Percentiles rank a stretch among this genome's conserved stretches.
Evolutionary conservation across 2,888 invertebrate genomes (phyloP).

Genomic region (Gortyna flavago): DNA sequence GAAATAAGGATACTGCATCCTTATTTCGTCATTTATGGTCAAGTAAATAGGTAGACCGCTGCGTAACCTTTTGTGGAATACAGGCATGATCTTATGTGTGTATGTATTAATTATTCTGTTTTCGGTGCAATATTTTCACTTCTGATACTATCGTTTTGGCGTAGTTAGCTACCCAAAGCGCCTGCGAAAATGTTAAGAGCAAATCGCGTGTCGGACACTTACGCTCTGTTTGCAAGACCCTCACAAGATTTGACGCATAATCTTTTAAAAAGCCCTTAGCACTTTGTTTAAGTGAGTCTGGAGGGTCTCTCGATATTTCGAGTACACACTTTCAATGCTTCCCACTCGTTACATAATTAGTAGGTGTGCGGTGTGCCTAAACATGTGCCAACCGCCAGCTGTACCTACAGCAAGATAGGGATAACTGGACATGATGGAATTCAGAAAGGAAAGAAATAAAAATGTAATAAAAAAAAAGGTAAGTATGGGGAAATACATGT

Average conservation of each 20-base stretch:
- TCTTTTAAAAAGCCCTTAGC: constrained; percentile 22
- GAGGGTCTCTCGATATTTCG: not conserved
- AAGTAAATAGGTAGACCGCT: not conserved
- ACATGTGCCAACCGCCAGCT: not conserved
- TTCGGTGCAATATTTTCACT: not conserved
- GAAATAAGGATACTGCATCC: not conserved
- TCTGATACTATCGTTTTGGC: too few relatives aligned
- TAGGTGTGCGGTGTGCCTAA: not conserved
- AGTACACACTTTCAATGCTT: not conserved
- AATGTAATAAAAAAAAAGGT: too few relatives aligned
- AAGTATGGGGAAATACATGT: too few relatives aligned
- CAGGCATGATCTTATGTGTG: not conserved
- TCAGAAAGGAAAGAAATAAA: too few relatives aligned
- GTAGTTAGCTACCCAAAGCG: not conserved
- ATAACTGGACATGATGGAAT: too few relatives aligned
- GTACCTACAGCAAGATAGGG: not conserved
- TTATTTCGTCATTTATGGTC: too few relatives aligned
- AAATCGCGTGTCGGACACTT: not conserved
- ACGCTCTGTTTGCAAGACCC: not conserved
- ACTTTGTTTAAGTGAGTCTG: constrained; percentile 4
- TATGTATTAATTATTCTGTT: not conserved
- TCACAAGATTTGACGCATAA: constrained; percentile 19
- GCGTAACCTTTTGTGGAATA: not conserved
- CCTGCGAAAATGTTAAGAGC: constrained; percentile 3
- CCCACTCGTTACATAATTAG: constrained; percentile 11